Base-by-base conservation (phyloP, 2,797 vertebrate genomes). In the Taeniopygia guttata region DNA sequence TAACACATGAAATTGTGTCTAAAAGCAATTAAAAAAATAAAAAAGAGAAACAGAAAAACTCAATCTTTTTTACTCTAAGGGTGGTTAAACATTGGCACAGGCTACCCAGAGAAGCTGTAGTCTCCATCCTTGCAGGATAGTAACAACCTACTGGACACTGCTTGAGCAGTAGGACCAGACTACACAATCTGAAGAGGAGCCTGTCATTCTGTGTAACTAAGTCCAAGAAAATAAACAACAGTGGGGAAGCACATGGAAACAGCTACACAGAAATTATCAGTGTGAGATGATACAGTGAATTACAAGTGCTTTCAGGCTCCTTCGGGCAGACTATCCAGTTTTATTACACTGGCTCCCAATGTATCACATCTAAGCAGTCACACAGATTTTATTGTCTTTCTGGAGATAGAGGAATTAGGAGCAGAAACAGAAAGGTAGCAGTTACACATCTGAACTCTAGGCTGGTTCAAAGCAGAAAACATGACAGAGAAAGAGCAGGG, bases 1-100 rank as follows among this genome's bases (percentile, higher is more conserved):
- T 29, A 52, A 20, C 8, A 58, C 3, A 25, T 2, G 6, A 85
- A 73, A 84, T 55, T 64, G 10, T 22, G 30, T 38, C 48, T 34
- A 48, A 72, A 82, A 84, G 25, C 7, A 73, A 42, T 16, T 4
- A n/a, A n/a, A n/a, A n/a, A n/a, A 0, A 4, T 38, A n/a, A n/a
- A 5, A 25, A 18, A 20, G 26, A 30, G 4, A 30, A 12, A 8
- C 32, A 13, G 1, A 7, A 66, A 49, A 43, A 1, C 3, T 0
- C 14, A 45, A 38, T 7, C 5, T 30, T 51, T 45, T 78, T 84
- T 49, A 49, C 15, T 38, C 1, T 40, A 19, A 67, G 10, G 6
- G 13, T 67, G 16, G 13, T 38, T 40, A 52, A 82, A 79, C 30
- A 54, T 16, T 26, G 19, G 19, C 34, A 76, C 13, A 83, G 51